phyloP scores from a whole-genome alignment of 1,140 invertebrate genomes.

The Scylla paramamosain region DNA sequence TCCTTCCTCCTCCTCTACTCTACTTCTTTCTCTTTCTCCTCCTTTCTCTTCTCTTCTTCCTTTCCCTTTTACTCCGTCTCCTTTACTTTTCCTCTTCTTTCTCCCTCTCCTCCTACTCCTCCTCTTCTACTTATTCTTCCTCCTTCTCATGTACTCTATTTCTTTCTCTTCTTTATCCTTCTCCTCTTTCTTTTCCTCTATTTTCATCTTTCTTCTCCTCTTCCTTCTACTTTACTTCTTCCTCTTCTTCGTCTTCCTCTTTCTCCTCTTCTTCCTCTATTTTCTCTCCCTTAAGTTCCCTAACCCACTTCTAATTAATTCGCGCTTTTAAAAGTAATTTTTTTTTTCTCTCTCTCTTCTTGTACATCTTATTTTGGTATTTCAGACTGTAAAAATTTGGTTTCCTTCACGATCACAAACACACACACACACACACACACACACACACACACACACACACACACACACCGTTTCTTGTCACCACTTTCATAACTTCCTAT shows the following conservation, averaged over 20 bases:
- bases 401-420: neutral
- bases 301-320: too few relatives aligned
- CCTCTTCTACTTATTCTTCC: neutral
- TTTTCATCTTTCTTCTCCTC: too few relatives aligned
- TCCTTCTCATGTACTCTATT: neutral
- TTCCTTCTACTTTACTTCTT: too few relatives aligned
- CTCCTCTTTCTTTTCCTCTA: neutral
- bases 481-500: too few relatives aligned
- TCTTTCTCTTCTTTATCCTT: neutral
- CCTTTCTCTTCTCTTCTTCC: neutral
- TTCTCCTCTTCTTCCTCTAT: neutral
- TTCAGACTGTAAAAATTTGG: too few relatives aligned
- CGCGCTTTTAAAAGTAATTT: too few relatives aligned
- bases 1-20: neutral
- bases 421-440: slow-evolving; percentile 38
- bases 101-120: neutral
- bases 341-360: too few relatives aligned
- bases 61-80: neutral
- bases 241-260: neutral
- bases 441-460: slow-evolving; percentile 4
- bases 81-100: neutral
- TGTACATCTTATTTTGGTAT: too few relatives aligned
- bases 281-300: too few relatives aligned
- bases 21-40: neutral
- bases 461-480: too few relatives aligned